phyloP scores from a whole-genome alignment of 2,797 vertebrate species.

The Melanotaenia parkinsoni region DNA sequence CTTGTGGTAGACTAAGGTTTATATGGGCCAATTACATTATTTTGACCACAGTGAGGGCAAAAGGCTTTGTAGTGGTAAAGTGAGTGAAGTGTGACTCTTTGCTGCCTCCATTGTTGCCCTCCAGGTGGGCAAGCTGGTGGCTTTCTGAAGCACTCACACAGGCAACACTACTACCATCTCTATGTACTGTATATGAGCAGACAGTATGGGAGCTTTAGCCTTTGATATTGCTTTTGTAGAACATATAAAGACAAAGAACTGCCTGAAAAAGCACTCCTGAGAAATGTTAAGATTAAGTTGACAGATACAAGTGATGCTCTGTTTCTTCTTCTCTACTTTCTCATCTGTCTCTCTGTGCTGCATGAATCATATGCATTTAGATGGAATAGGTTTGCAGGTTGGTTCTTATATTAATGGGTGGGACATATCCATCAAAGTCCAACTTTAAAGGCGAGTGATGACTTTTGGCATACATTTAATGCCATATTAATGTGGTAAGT shows the following conservation, averaged over 20 bases:
- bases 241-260: conserved; percentile 33
- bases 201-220: conserved; percentile 19
- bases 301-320: conserved; percentile 37
- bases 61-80: conserved; percentile 12
- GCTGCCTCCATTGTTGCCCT: conserved; percentile 51
- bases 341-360: conserved; percentile 14
- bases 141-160: conserved; percentile 48
- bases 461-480: not conserved
- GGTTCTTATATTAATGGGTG: conserved; percentile 1
- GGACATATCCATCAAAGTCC: conserved; percentile 10
- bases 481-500: not conserved
- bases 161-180: conserved; percentile 16
- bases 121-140: conserved; percentile 38
- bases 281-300: conserved; percentile 36
- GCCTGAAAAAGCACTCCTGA: conserved; percentile 22
- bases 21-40: conserved; percentile 65
- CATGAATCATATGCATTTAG: conserved; percentile 35
- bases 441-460: not conserved
- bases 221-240: conserved; percentile 46
- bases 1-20: conserved; percentile 39
- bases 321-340: conserved; percentile 33
- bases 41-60: conserved; percentile 48
- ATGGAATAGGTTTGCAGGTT: not conserved
- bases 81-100: conserved; percentile 32
- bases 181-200: conserved; percentile 20